Percentiles rank a stretch among this genome's conserved stretches.
Conservation (phyloP, 2,797 vertebrate genomes). For the Peromyscus melanophrys region DNA sequence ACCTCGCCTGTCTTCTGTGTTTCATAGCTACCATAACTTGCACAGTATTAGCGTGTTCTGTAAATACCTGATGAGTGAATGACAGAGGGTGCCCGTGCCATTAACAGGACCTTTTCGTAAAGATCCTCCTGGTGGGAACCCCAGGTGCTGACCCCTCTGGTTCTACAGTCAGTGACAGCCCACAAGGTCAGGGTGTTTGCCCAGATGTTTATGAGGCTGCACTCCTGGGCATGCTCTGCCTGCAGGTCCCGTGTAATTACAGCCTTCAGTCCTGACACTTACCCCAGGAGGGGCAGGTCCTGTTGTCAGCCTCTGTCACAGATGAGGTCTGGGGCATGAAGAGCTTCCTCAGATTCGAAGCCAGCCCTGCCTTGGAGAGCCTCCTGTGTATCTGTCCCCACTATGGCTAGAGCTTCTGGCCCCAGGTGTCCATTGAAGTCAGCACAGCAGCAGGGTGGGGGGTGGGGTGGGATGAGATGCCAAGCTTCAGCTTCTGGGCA, state of each 20-base stretch:
- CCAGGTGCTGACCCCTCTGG: rapidly evolving
- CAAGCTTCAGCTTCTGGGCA: no score
- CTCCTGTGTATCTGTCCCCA: neutral
- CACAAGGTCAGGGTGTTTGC: rapidly evolving
- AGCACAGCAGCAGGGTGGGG: rapidly evolving
- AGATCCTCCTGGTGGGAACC: rapidly evolving
- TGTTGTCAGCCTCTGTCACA: rapidly evolving
- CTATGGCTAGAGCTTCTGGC: rapidly evolving
- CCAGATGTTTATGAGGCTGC: rapidly evolving
- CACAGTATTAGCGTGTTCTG: rapidly evolving
- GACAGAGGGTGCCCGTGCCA: rapidly evolving
- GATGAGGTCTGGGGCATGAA: rapidly evolving
- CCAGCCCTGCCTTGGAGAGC: rapidly evolving
- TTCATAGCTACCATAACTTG: rapidly evolving
- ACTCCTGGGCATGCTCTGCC: rapidly evolving
- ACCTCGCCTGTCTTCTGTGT: rapidly evolving
- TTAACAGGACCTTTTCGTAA: rapidly evolving
- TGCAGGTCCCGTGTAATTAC: rapidly evolving
- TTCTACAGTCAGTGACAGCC: rapidly evolving
- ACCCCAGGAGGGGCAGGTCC: rapidly evolving
- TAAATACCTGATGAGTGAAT: rapidly evolving
- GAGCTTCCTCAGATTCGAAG: rapidly evolving
- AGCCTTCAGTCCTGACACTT: neutral
- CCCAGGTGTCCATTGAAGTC: rapidly evolving
- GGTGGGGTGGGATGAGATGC: no score